Conservation (phyloP, 2,797 vertebrate genomes). For the Betta splendens region DNA sequence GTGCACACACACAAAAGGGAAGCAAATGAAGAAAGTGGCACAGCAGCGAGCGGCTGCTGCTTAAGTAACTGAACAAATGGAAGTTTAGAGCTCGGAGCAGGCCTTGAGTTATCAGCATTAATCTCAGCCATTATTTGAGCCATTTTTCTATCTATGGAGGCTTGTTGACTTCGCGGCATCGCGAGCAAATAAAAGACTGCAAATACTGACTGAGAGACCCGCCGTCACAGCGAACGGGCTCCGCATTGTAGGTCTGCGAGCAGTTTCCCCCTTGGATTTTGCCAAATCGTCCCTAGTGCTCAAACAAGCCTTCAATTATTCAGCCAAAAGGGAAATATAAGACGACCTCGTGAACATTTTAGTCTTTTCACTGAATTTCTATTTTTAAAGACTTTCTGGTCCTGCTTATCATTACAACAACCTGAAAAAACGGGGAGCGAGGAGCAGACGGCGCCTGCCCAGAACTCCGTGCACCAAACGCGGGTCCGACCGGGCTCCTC, state of each 20-base stretch:
- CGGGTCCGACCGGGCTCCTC: constrained; percentile 15
- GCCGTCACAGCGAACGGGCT: constrained; percentile 9
- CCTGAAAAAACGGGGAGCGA: constrained; percentile 13
- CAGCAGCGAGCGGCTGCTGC: neutral
- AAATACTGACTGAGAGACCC: constrained; percentile 31
- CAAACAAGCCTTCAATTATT: constrained; percentile 60
- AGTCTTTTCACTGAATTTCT: neutral
- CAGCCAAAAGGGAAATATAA: constrained; percentile 36
- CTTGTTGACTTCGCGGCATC: constrained; percentile 37
- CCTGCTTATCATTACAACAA: too few relatives aligned
- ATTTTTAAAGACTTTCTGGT: too few relatives aligned
- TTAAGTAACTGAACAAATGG: constrained; percentile 19
- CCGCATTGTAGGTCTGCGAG: constrained; percentile 32
- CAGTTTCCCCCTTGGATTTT: constrained; percentile 42
- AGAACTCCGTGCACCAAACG: constrained; percentile 56
- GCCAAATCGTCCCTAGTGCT: constrained; percentile 47
- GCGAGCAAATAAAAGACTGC: constrained; percentile 28
- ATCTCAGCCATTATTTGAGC: constrained; percentile 21
- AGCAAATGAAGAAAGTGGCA: constrained; percentile 1
- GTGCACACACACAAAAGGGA: neutral
- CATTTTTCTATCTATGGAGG: constrained; percentile 11
- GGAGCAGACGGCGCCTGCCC: constrained; percentile 37
- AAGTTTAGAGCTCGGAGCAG: constrained; percentile 14
- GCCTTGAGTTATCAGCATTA: constrained; percentile 32
- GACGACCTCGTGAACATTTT: constrained; percentile 28